Base-by-base conservation (phyloP, 2,888 invertebrate genomes). In the Tetragnatha montana region DNA sequence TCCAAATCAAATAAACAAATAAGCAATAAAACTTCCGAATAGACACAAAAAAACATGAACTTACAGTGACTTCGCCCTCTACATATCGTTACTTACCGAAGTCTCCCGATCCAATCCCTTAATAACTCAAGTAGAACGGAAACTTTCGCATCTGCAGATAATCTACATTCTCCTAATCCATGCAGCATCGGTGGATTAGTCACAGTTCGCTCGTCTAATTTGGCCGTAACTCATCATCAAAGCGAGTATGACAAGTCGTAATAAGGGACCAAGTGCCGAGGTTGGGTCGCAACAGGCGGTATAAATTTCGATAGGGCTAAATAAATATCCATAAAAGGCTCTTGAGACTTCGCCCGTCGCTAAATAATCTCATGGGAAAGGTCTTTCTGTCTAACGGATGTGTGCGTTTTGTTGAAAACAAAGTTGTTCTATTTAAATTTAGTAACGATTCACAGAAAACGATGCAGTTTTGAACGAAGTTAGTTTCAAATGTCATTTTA, bases 141-240 rank as follows among this genome's bases (percentile, higher is more conserved):
- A 78, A 78, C 78, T 78, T 78, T 14, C 21, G 21, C 35, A 60
- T 60, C 51, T 21, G 78, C 51, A 21, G 60, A 60, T 78, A 51
- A 78, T 78, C 14, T 60, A 60, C 76, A 50, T 76, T 76, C 76
- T 78, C 60, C 51, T 78, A 78, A 78, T 78, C 51, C 78, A n/a
- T 22, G 51, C 60, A 21, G 51, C 78, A 51, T 22, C 22, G 21
- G 51, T 60, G 60, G 78, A 78, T 78, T 78, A 78, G 51, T 78
- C 78, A 60, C 21, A 50, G 76, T 76, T 76, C 49, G 76, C 19
- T 21, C 76, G 78, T 60, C 60, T 78, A 78, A 78, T 78, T 78
- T 78, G 17, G 14, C 17, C 8, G 60, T 60, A 78, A 60, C 78
- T 78, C 60, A 21, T 78, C 51, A 22, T 22, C 60, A 60, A 78